phyloP scores from a whole-genome alignment of 2,797 vertebrate genomes.

The Rhinatrema bivittatum region DNA sequence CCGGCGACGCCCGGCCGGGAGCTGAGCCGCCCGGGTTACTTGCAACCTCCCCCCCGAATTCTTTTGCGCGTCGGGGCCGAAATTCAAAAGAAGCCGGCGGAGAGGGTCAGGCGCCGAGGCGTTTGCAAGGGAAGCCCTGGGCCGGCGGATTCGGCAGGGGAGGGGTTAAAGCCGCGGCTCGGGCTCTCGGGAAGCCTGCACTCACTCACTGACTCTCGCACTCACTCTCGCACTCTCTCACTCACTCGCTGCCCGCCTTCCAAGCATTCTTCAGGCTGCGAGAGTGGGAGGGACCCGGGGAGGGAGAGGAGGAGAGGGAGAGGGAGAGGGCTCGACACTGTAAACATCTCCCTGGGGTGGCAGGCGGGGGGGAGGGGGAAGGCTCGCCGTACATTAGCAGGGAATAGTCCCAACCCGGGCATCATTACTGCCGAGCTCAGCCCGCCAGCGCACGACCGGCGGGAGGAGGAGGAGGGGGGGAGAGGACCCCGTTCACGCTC shows the following conservation, averaged over 20 bases:
- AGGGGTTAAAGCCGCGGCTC: too few species aligned
- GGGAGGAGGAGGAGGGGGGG: neutral
- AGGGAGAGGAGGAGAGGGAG: constrained; percentile 45
- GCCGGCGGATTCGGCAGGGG: too few species aligned
- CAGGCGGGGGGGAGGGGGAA: constrained; percentile 35
- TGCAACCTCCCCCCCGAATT: too few species aligned
- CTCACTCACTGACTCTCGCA: constrained; percentile 65
- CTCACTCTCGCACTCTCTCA: constrained; percentile 63
- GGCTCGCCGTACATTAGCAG: constrained; percentile 48
- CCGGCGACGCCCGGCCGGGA: too few species aligned
- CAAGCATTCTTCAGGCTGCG: constrained; percentile 72
- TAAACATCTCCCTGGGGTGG: constrained; percentile 72
- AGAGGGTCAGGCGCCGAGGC: too few species aligned
- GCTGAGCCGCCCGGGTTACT: too few species aligned
- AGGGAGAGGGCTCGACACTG: constrained; percentile 73
- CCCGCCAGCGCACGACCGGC: constrained; percentile 20
- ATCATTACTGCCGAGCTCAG: constrained; percentile 58
- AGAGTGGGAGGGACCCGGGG: constrained; percentile 52
- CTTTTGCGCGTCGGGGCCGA: too few species aligned
- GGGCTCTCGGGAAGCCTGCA: constrained; percentile 69
- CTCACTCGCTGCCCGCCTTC: constrained; percentile 68
- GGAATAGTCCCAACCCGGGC: constrained; percentile 40
- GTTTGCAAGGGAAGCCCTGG: too few species aligned
- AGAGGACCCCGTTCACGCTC: constrained; percentile 11
- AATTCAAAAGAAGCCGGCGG: too few species aligned